Base-by-base conservation (phyloP, 2,797 vertebrate genomes). In the Leptoclinus maculatus region DNA sequence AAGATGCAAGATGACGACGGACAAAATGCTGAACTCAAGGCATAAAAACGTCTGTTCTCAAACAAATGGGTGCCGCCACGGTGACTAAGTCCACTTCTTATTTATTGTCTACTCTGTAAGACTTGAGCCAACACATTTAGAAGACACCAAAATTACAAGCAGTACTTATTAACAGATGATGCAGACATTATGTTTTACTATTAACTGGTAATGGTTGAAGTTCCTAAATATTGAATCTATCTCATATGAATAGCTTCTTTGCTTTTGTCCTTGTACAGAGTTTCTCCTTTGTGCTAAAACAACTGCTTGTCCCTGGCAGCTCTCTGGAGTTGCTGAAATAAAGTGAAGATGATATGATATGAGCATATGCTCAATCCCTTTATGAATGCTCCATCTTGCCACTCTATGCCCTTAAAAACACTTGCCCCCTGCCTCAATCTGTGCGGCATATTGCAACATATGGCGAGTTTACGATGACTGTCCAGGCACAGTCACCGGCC, bases 401-500 rank as follows among this genome's bases (percentile, higher is more conserved):
- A 85, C 74, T 80, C 78, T 25, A 25, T 83, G 87, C 69, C 87
- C 89, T 90, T 84, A 90, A 90, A 88, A 70, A 87, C 84, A 83
- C 88, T 86, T 74, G 66, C 62, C 73, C 83, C 66, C 78, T 74
- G 67, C 78, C 69, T 82, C 91, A 91, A 87, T 91, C 94, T 92
- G 93, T 83, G 80, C 84, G 59, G 71, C 93, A 92, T 90, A 92
- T 84, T 91, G 90, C 71, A 88, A 75, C 93, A 94, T 94, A 94
- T 94, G 93, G 92, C 57, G 14, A 68, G 68, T 92, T 93, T 90
- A 91, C 76, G 83, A 93, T 80, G 86, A 84, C 85, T 76, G 92
- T 92, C 93, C 92, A 90, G 85, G 85, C 75, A 7, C 83, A 70
- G 86, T 79, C 85, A 87, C 82, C 70, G 73, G 91, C 90, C 91